Evolutionary conservation across 1,140 invertebrate species (phyloP), one percentile per base, ranked within the genome.

Genomic region (Bombus impatiens): DNA sequence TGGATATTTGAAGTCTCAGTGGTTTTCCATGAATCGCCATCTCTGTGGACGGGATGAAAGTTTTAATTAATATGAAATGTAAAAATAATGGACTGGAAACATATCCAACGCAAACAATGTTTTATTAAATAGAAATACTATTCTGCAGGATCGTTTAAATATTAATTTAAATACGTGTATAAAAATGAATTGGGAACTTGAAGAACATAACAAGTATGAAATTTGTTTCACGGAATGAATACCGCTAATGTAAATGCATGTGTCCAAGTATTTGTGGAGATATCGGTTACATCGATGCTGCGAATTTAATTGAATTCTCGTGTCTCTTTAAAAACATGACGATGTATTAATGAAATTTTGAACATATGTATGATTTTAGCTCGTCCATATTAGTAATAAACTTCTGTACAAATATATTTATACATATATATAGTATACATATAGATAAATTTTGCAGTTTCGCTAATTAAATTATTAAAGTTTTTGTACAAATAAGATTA

Each of bases 261-360:
- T 18, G 47, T 53, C 10, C 10, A 53, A 75, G 9, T 53, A 25
- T 28, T 13, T 15, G 32, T 12, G 5, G 25, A 40, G 10, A 22
- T 18, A 67, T 37, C 12, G 25, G 25, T 35, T 35, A 9, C 47
- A 37, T 59, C 75, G 47, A 57, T 15, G 1, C 5, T 59, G 35
- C 25, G 32, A 40, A 77, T 77, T 77, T 57, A 77, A 74, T 74
- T 59, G n/a, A 82, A 72, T 59, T 59, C 59, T 42, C 79, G 37
- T 3, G 25, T 47, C 13, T 32, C 47, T 32, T 32, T 72, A 15
- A 28, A 9, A 40, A 74, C 37, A 42, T 28, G 4, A 3, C 15
- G n/a, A 40, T 5, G 12, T 28, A 18, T 28, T 12, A 32, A 57
- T 35, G n/a, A 81, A 42, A 81, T 59, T 59, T 74, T 74, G 59